Evolutionary conservation across 2,113 vertebrate genomes (phyloP).

Genomic region (Candoia aspera): DNA sequence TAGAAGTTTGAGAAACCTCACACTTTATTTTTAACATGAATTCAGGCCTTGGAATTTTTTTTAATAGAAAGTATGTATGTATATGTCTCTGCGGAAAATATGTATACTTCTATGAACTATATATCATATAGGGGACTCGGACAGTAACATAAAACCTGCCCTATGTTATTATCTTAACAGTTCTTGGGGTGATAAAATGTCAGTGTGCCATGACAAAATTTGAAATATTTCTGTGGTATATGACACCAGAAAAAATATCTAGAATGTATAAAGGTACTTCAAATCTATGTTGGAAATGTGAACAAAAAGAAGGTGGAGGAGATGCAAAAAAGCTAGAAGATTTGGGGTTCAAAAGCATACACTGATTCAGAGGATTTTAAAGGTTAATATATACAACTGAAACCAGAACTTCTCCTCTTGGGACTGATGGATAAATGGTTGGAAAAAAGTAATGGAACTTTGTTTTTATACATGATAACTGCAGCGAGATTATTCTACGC

Average conservation of each 20-base stretch:
- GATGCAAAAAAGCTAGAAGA: background rate
- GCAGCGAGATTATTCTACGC: background rate
- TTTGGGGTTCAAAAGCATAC: background rate
- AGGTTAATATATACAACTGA: background rate
- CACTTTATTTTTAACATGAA: slow-evolving; percentile 17
- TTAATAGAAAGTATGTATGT: background rate
- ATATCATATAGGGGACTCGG: background rate
- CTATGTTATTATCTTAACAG: background rate
- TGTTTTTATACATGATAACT: background rate
- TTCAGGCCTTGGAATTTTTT: background rate
- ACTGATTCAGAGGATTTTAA: background rate
- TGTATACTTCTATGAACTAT: background rate
- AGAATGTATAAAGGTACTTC: too few species aligned
- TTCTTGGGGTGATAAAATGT: too few species aligned
- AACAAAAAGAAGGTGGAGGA: too few species aligned
- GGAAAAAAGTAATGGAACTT: background rate
- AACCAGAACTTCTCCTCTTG: background rate
- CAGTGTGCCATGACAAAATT: too few species aligned
- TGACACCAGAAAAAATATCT: too few species aligned
- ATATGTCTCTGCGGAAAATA: background rate
- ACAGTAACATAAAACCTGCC: background rate
- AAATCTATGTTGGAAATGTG: too few species aligned
- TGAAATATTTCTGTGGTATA: too few species aligned
- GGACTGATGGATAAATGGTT: background rate
- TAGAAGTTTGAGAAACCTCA: slow-evolving; percentile 32